Evolutionary conservation across 1,140 invertebrate species (phyloP).

Genomic region (Venustaconcha ellipsiformis): DNA sequence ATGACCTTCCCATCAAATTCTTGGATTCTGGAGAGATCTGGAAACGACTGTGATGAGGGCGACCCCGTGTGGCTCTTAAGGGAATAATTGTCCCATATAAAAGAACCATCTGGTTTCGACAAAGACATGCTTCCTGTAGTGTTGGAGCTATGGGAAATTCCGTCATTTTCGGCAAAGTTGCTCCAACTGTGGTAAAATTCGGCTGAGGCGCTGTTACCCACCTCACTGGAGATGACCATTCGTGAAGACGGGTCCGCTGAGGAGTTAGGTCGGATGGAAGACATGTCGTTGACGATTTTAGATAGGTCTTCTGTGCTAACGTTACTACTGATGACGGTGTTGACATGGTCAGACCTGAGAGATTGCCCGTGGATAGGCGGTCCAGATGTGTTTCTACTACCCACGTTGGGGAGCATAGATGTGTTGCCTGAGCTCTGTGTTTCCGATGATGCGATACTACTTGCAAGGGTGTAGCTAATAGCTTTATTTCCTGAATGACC

Average conservation of each 20-base stretch:
- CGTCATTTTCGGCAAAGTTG: slow-evolving; percentile 1
- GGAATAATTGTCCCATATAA: slow-evolving; percentile 28
- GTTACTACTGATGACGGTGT: slow-evolving; percentile 10
- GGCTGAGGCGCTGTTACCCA: slow-evolving; percentile 9
- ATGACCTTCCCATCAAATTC: slow-evolving; percentile 14
- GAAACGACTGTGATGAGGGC: background rate
- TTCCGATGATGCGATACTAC: slow-evolving; percentile 23
- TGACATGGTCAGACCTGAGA: slow-evolving; percentile 4
- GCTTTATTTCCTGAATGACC: slow-evolving; percentile 6
- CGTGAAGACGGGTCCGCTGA: slow-evolving; percentile 8
- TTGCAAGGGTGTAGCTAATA: slow-evolving; percentile 22
- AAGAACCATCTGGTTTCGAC: slow-evolving; percentile 10
- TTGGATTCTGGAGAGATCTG: slow-evolving; percentile 7
- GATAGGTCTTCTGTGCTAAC: slow-evolving; percentile 28
- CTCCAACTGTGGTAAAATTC: slow-evolving; percentile 22
- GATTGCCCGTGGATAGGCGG: slow-evolving; percentile 3
- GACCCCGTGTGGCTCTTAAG: background rate
- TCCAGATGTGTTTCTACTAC: slow-evolving; percentile 27
- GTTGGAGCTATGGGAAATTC: background rate
- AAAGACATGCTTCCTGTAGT: slow-evolving; percentile 8
- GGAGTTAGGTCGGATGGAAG: slow-evolving; percentile 20
- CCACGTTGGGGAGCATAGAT: slow-evolving; percentile 25
- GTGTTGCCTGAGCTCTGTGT: slow-evolving; percentile 22
- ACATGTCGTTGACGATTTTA: slow-evolving; percentile 32
- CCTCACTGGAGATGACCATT: slow-evolving; percentile 19